Evolutionary conservation across 2,888 invertebrate genomes (phyloP).

Genomic region (Polymixis lichenea): DNA sequence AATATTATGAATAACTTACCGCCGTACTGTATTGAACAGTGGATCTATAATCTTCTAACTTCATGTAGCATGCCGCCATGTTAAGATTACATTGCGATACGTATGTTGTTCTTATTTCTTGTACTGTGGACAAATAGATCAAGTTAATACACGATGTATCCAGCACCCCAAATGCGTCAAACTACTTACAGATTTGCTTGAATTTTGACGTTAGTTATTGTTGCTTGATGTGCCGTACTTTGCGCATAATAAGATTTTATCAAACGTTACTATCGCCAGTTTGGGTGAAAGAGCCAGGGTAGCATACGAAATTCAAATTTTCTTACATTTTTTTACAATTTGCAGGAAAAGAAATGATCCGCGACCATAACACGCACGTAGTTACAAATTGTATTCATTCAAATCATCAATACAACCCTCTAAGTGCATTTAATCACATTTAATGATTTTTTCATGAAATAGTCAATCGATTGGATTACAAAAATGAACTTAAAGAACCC

Average conservation of each 20-base stretch:
- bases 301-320: too few relatives aligned
- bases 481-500: too few relatives aligned
- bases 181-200: too few relatives aligned
- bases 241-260: not conserved
- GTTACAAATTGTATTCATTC: too few relatives aligned
- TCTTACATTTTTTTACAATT: too few relatives aligned
- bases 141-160: not conserved
- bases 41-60: conserved; percentile 91
- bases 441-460: too few relatives aligned
- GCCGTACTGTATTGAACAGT: conserved; percentile 92
- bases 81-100: conserved; percentile 92
- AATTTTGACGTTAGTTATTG: not conserved
- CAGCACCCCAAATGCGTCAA: not conserved
- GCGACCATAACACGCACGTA: too few relatives aligned
- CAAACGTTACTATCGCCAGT: not conserved
- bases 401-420: too few relatives aligned
- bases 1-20: conserved; percentile 82
- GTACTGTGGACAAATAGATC: conserved; percentile 68
- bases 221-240: not conserved
- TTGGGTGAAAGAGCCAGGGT: too few relatives aligned
- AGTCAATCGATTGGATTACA: too few relatives aligned
- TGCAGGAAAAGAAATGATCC: too few relatives aligned
- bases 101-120: conserved; percentile 72
- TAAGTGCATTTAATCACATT: too few relatives aligned
- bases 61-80: conserved; percentile 93